These are phyloP conservation scores for pig (Sus scrofa) DNA, from an alignment of 2,113 vertebrate species.

Conservation along the genomic window DNA sequence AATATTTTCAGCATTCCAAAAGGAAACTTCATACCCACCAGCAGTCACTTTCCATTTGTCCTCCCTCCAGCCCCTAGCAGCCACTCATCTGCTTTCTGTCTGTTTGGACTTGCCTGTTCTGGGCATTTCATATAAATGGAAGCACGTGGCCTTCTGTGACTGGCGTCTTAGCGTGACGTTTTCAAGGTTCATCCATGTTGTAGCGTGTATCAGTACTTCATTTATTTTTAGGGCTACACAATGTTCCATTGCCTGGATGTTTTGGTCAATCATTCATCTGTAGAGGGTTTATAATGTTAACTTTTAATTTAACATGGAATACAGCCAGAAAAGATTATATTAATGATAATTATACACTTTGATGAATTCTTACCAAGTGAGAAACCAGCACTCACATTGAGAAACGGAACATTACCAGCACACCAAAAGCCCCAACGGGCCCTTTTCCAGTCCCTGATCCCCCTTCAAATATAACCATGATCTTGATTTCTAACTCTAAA, in stretches of 20 bases:
- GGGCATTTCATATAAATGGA: neutral
- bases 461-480: neutral
- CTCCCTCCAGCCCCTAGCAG: neutral
- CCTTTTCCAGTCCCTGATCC: neutral
- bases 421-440: neutral
- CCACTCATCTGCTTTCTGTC: neutral
- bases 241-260: neutral
- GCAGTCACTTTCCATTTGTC: neutral
- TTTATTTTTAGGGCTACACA: neutral
- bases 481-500: neutral
- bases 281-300: neutral
- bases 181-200: neutral
- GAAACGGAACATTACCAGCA: neutral
- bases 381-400: neutral
- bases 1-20: neutral
- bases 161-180: neutral
- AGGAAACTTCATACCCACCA: neutral
- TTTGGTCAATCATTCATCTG: neutral
- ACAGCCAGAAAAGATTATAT: neutral
- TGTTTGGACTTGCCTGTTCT: neutral
- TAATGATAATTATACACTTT: neutral
- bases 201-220: neutral
- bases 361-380: neutral
- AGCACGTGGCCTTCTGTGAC: neutral
- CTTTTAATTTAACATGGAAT: neutral